A percentile compares a stretch with the other conserved stretches of the same genome.
phyloP scores from a whole-genome alignment of 1,140 invertebrate genomes.

The Eciton burchellii region DNA sequence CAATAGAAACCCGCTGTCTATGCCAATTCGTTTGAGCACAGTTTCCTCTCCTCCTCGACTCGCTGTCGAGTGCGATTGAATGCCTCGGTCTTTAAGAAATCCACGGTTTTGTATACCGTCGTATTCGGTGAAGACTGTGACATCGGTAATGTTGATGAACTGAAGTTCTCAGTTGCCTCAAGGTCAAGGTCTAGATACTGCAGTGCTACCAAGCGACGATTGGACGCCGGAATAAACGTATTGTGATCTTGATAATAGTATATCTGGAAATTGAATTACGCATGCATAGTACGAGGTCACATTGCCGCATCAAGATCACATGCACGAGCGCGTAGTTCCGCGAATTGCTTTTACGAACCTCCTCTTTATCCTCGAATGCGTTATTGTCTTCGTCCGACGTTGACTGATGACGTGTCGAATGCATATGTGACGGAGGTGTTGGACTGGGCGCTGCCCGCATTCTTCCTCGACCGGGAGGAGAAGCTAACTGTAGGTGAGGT shows the following conservation, averaged over 20 bases:
- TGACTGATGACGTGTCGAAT: slow-evolving; percentile 78
- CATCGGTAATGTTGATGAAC: slow-evolving; percentile 76
- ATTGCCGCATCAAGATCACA: not conserved
- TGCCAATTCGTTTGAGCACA: slow-evolving; percentile 81
- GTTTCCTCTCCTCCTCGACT: slow-evolving; percentile 88
- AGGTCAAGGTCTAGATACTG: slow-evolving; percentile 93
- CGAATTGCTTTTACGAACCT: slow-evolving; percentile 69
- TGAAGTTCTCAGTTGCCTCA: slow-evolving; percentile 84
- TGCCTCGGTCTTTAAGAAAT: slow-evolving; percentile 96
- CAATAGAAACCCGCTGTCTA: slow-evolving; percentile 67
- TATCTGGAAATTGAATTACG: slow-evolving; percentile 76
- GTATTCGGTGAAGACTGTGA: slow-evolving; percentile 84
- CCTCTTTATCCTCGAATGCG: slow-evolving; percentile 80
- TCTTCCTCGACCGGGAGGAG: slow-evolving; percentile 83
- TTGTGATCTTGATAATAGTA: slow-evolving; percentile 83
- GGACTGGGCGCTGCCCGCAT: slow-evolving; percentile 86
- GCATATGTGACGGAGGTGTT: slow-evolving; percentile 79
- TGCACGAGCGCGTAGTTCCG: not conserved
- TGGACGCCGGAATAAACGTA: slow-evolving; percentile 81
- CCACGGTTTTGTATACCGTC: slow-evolving; percentile 95
- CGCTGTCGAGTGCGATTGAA: slow-evolving; percentile 95
- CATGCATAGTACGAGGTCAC: slow-evolving; percentile 6
- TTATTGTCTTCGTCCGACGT: slow-evolving; percentile 83
- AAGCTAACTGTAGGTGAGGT: slow-evolving; percentile 81
- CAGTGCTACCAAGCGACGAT: slow-evolving; percentile 82